Base-by-base conservation (phyloP, 2,888 invertebrate genomes). In the Mechanitis mazaeus region DNA sequence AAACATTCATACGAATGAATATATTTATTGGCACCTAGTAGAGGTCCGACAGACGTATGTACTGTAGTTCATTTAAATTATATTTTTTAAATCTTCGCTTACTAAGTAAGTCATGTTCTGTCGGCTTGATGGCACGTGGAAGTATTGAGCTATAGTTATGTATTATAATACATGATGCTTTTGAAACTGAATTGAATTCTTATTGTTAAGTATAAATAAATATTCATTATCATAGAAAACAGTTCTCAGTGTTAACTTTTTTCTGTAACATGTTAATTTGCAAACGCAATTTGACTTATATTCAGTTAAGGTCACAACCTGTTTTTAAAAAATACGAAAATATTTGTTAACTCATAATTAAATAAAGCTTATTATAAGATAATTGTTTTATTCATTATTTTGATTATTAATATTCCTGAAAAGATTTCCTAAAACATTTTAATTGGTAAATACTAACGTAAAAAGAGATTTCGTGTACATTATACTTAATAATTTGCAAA, bases 301-400 rank as follows among this genome's bases (percentile, higher is more conserved):
- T 89, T 89, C 87, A 84, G 87, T 89, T 90, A 86, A 87, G 85
- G 90, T 89, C 89, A 90, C 89, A 90, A 90, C 87, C 85, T 87
- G 87, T 89, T 73, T 73, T 90, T 89, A 85, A 50, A 87, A 89
- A 87, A 86, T 86, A 85, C 85, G 85, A 85, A 85, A 86, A 86
- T 85, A 89, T 89, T 88, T 90, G 90, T 90, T 90, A 90, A 89
- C 88, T 90, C 88, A 89, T 90, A 90, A 90, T 90, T 89, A 90
- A 89, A 90, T 90, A 90, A 89, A 90, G 90, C 90, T 89, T 90
- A 90, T 88, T 87, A 89, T 89, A 90, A 90, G 88, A 88, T 76
- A 82, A 74, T 88, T 59, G 87, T 88, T 88, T 89, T 86, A 86
- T 87, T 88, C 67, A 66, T 71, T 68, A 56, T 63, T 64, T 67